Conservation (phyloP, 1,140 invertebrate genomes). For the Procambarus clarkii region DNA sequence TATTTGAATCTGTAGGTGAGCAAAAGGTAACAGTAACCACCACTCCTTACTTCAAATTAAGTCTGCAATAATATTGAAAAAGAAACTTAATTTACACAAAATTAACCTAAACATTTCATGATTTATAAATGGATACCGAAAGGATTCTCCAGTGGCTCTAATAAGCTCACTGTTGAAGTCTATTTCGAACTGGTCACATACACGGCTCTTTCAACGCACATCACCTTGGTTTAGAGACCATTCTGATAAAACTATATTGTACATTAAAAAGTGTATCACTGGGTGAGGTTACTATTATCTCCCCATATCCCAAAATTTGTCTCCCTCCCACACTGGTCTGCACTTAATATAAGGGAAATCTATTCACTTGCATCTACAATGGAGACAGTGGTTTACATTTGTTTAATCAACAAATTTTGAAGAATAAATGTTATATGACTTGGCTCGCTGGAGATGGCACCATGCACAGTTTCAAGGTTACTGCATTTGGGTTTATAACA, state of each 20-base stretch:
- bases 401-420: conserved; percentile 24
- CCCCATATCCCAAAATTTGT: conserved; percentile 7
- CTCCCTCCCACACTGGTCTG: conserved; percentile 25
- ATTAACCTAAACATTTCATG: neutral
- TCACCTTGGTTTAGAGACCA: neutral
- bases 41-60: conserved; percentile 17
- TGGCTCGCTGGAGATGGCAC: conserved; percentile 19
- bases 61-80: neutral
- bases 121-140: neutral
- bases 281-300: conserved; percentile 21
- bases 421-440: conserved; percentile 40
- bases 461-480: neutral
- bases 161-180: neutral
- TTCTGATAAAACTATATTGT: neutral
- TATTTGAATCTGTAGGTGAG: conserved; percentile 53
- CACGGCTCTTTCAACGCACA: neutral
- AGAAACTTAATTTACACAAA: conserved; percentile 3
- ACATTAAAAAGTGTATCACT: neutral
- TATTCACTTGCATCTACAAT: conserved; percentile 37
- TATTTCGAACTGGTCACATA: neutral
- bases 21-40: conserved; percentile 54
- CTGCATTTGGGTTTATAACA: neutral
- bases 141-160: neutral
- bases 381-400: conserved; percentile 25
- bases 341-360: conserved; percentile 35